phyloP scores from a whole-genome alignment of 1,140 invertebrate genomes.

The Cephus cinctus region DNA sequence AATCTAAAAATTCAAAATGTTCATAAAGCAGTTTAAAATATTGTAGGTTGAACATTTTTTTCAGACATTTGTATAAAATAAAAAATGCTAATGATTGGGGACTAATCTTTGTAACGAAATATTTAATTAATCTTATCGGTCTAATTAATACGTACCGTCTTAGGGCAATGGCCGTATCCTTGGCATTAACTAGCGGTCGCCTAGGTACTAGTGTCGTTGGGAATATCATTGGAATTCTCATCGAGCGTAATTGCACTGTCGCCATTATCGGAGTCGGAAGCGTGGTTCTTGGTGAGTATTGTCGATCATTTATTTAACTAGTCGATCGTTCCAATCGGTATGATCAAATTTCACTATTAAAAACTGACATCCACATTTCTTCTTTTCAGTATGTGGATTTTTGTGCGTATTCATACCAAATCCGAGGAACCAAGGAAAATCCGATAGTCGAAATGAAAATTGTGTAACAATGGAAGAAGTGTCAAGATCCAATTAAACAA shows the following conservation, averaged over 20 bases:
- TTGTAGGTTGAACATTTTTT: too few relatives aligned
- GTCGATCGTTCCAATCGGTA: background rate
- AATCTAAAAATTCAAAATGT: too few relatives aligned
- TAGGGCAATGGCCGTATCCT: background rate
- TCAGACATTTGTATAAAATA: too few relatives aligned
- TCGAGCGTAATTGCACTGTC: background rate
- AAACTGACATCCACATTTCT: background rate
- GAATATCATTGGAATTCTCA: background rate
- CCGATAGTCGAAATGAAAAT: too few relatives aligned
- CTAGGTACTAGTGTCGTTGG: background rate
- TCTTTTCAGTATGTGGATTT: background rate
- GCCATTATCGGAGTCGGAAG: background rate
- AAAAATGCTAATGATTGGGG: too few relatives aligned
- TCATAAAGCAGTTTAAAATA: too few relatives aligned
- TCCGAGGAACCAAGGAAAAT: too few relatives aligned
- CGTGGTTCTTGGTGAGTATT: background rate
- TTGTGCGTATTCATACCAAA: background rate
- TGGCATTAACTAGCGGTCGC: background rate
- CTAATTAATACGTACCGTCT: too few relatives aligned
- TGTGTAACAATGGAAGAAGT: too few relatives aligned
- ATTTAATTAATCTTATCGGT: too few relatives aligned
- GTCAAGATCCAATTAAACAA: too few relatives aligned
- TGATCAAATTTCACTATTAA: background rate
- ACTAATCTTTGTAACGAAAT: too few relatives aligned
- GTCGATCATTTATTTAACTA: background rate